Conservation (phyloP, 2,888 invertebrate species). For the Eupithecia vulgata region DNA sequence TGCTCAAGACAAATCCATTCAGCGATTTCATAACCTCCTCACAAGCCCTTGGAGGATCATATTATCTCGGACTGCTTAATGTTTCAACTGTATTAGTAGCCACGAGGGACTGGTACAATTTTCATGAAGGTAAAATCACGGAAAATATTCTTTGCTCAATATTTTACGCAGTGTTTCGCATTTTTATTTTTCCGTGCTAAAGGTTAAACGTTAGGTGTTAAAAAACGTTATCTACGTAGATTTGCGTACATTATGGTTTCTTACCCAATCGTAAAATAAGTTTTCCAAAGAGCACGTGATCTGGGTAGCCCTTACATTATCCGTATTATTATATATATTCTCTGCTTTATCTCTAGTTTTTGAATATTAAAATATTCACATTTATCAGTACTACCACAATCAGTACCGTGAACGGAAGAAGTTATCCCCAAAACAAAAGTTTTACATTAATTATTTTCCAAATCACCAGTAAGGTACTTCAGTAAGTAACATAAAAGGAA, state of each 20-base stretch:
- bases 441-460: not conserved
- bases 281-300: not conserved
- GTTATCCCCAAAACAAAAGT: not conserved
- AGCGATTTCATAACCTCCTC: constrained; percentile 26
- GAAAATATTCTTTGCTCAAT: constrained; percentile 37
- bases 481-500: constrained; percentile 7
- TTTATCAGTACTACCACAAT: not conserved
- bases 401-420: not conserved
- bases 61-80: constrained; percentile 62
- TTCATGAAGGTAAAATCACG: constrained; percentile 40
- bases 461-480: constrained; percentile 1
- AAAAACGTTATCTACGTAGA: not conserved
- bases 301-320: not conserved
- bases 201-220: not conserved
- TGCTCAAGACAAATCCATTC: constrained; percentile 13
- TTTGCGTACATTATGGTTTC: not conserved
- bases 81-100: constrained; percentile 64
- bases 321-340: no score
- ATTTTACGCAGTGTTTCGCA: constrained; percentile 12
- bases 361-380: not conserved
- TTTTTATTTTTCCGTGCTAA: not conserved
- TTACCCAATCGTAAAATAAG: not conserved
- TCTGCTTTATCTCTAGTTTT: not conserved
- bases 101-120: constrained; percentile 56
- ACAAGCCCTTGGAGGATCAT: constrained; percentile 59